Base-by-base conservation (phyloP, 2,888 invertebrate genomes). In the Fragum whitleyi region DNA sequence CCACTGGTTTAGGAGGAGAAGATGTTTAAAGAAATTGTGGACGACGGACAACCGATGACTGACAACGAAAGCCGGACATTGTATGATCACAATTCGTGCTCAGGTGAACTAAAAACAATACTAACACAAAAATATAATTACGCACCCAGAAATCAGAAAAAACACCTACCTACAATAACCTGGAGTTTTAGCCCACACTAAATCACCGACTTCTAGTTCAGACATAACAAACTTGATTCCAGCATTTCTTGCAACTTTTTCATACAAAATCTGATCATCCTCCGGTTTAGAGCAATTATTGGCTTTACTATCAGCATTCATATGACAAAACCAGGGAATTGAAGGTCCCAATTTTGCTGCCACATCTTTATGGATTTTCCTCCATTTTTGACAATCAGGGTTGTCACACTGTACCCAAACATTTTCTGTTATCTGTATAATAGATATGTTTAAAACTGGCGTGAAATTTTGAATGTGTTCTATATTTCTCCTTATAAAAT, bases 361-460 rank as follows among this genome's bases (percentile, higher is more conserved):
- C n/a, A 82, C 81, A 1, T 65, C 61, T 5, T 70, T 77, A 3
- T 85, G 80, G 16, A 93, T 76, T 29, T 89, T 86, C 21, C 93
- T 78, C 93, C 92, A 92, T 81, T 93, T 93, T 77, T 89, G 86
- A 81, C 93, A 93, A 67, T 87, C 79, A 16, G 88, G 81, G 57
- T 89, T 89, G 67, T 93, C 93, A 86, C 93, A 93, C 82, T 93
- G 92, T 16, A 93, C 89, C 93, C 93, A 93, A 0, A 89, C 87
- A 67, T 82, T 86, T n/a, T 89, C 86, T 72, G 87, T 79, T 7
- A 91, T 72, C 91, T 91, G 61, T 19, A 71, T 57, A 14, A 61
- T 28, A 55, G n/a, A n/a, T n/a, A n/a, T n/a, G n/a, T n/a, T n/a
- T n/a, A 47, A 19, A 19, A 19, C 2, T 19, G 19, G 2, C 47